These are phyloP conservation scores for Carassius carassius DNA, from an alignment of 2,113 vertebrate species.

Conservation along the genomic window DNA sequence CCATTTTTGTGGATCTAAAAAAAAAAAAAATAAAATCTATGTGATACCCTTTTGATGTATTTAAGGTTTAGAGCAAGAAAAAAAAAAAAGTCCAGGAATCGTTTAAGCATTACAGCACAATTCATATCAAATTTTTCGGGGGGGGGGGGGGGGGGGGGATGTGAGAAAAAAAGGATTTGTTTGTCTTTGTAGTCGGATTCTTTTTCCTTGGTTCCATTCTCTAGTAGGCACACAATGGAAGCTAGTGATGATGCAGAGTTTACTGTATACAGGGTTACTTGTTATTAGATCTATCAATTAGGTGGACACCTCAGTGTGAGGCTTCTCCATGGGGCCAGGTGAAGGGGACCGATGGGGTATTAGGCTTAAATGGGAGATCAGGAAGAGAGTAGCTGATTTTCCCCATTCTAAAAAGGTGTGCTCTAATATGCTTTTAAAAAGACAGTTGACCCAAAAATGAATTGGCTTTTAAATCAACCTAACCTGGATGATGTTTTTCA, in stretches of 20 bases:
- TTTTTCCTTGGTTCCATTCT: background rate
- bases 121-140: slow-evolving; percentile 48
- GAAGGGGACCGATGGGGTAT: background rate
- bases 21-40: slow-evolving; percentile 83
- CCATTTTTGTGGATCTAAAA: slow-evolving; percentile 90
- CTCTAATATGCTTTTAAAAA: slow-evolving; percentile 66
- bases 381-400: slow-evolving; percentile 62
- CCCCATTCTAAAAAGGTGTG: slow-evolving; percentile 58
- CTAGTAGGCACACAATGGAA: slow-evolving; percentile 39
- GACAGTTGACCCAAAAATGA: background rate
- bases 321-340: slow-evolving; percentile 47
- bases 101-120: slow-evolving; percentile 80
- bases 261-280: slow-evolving; percentile 37
- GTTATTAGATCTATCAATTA: slow-evolving; percentile 68
- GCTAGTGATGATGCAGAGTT: slow-evolving; percentile 18
- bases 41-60: slow-evolving; percentile 89
- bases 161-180: slow-evolving; percentile 29
- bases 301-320: slow-evolving; percentile 63
- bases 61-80: slow-evolving; percentile 78
- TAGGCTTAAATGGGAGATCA: slow-evolving; percentile 8
- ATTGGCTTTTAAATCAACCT: background rate
- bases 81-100: no score
- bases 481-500: slow-evolving; percentile 52
- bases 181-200: slow-evolving; percentile 40
- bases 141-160: background rate